Conservation (phyloP, 2,888 invertebrate genomes). For the Crepidodera aurea region DNA sequence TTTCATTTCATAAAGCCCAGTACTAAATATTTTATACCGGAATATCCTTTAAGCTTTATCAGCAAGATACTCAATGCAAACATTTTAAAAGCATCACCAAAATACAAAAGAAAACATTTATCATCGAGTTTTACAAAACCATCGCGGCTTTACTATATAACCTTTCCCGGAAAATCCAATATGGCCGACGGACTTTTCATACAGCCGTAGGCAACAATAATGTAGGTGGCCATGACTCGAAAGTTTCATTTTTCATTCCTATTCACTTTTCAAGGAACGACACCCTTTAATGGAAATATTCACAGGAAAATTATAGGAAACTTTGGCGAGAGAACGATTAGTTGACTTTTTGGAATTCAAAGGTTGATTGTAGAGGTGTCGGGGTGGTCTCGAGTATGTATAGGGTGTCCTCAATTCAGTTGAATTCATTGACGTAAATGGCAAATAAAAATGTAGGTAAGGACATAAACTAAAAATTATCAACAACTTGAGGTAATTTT, state of each 20-base stretch:
- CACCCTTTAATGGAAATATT: neutral
- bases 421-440: too few species aligned
- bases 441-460: too few species aligned
- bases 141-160: neutral
- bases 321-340: neutral
- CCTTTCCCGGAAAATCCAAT: slow-evolving; percentile 34
- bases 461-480: too few species aligned
- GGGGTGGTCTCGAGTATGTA: too few species aligned
- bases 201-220: slow-evolving; percentile 11
- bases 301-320: neutral
- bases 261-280: slow-evolving; percentile 4
- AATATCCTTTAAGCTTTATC: neutral
- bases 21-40: too few species aligned
- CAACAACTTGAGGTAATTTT: too few species aligned
- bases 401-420: too few species aligned
- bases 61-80: neutral
- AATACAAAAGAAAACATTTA: slow-evolving; percentile 19
- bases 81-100: neutral
- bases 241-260: slow-evolving; percentile 23
- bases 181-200: slow-evolving; percentile 14
- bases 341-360: too few species aligned
- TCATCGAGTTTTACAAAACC: neutral
- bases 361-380: too few species aligned
- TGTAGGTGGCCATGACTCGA: slow-evolving; percentile 19
- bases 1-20: neutral